phyloP scores from a whole-genome alignment of 30 jellyfish, hydroid and myxozoan species.

The Sanderia malayensis region DNA sequence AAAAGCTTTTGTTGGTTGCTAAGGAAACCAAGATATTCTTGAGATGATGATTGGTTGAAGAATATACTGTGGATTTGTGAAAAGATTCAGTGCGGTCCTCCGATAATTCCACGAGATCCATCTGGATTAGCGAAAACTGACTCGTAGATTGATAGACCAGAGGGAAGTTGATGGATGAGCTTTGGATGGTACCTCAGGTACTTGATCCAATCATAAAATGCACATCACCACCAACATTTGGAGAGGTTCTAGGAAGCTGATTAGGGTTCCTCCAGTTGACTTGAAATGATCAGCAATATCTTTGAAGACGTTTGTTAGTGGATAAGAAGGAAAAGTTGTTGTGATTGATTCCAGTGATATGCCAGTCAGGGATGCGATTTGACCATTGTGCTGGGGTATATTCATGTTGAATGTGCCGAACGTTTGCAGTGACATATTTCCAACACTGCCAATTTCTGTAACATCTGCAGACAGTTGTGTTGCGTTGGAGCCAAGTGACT shows the following conservation, averaged over 20 bases:
- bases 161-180: neutral
- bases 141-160: neutral
- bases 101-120: slow-evolving; percentile 19
- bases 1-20: neutral
- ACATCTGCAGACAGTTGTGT: neutral
- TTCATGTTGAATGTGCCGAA: neutral
- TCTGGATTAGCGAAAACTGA: neutral
- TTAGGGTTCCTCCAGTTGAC: neutral
- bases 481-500: slow-evolving; percentile 7
- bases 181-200: neutral
- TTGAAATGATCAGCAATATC: neutral
- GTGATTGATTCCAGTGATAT: slow-evolving; percentile 26
- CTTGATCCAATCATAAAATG: slow-evolving; percentile 3
- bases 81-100: slow-evolving; percentile 28
- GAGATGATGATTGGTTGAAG: slow-evolving; percentile 4
- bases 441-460: slow-evolving; percentile 13
- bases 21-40: neutral
- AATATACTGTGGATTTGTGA: neutral
- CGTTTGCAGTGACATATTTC: too few species aligned
- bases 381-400: neutral
- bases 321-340: neutral
- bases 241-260: neutral
- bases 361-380: slow-evolving; percentile 5
- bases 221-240: slow-evolving; percentile 25
- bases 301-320: neutral